Evolutionary conservation across 2,797 vertebrate genomes (phyloP).

Genomic region (Garrulus glandarius): DNA sequence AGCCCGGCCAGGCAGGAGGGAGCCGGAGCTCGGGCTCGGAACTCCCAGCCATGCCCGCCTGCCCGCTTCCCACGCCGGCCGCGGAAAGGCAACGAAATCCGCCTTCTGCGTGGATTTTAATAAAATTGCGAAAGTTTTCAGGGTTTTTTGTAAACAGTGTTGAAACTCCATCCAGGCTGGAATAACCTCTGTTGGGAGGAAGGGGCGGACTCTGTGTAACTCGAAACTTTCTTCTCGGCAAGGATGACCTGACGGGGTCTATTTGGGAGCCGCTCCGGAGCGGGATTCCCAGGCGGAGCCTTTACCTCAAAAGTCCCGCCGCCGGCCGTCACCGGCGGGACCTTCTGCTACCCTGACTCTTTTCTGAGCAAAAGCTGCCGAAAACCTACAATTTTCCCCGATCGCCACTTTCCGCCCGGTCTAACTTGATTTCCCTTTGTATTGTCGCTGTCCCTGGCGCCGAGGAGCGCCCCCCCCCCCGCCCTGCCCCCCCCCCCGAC

Average conservation of each 20-base stretch:
- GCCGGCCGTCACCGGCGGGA: not conserved
- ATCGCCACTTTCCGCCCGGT: not conserved
- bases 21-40: not conserved
- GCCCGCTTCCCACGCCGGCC: not conserved
- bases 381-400: not conserved
- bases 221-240: constrained; percentile 68
- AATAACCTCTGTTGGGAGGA: constrained; percentile 49
- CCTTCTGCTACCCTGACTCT: not conserved
- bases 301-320: not conserved
- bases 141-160: not conserved
- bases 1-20: not conserved
- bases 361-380: not conserved
- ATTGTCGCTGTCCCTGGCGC: not conserved
- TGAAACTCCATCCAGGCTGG: not conserved
- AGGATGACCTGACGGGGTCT: not conserved
- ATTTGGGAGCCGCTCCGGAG: not conserved
- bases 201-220: constrained; percentile 22
- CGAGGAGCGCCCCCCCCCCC: not conserved
- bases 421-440: not conserved
- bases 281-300: not conserved
- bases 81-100: not conserved
- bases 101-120: not conserved
- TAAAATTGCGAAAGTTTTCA: not conserved
- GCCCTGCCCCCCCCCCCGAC: not conserved
- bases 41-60: not conserved